Evolutionary conservation across 1,140 invertebrate species (phyloP), one percentile per base, ranked within the genome.

Genomic region (Penaeus vannamei): DNA sequence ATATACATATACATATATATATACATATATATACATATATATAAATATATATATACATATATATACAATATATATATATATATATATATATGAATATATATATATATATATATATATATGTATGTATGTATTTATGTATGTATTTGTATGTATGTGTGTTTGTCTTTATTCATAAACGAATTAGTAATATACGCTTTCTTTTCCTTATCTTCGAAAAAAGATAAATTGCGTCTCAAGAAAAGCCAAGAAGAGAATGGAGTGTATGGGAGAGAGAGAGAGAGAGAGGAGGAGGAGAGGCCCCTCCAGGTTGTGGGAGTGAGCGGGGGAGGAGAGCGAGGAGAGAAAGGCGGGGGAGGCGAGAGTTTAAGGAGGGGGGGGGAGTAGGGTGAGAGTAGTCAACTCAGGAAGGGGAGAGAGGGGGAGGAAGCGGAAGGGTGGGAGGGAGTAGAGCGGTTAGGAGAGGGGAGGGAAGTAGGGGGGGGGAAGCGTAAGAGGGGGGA

Each of bases 1-100:
- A 72, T 72, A 72, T 26, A 72, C n/a, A 72, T 72, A 72, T 26
- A 72, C n/a, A 72, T 72, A 72, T 26, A 72, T 72, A 72, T 72
- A 72, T 72, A 72, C n/a, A 72, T 72, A 72, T 72, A n/a, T 72
- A 23, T 72, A n/a, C n/a, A 72, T 72, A 26, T 17, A 72, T n/a
- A 72, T n/a, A n/a, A 1, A 72, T 72, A n/a, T 72, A 19, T n/a
- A 2, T 72, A n/a, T 72, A n/a, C n/a, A n/a, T 72, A n/a, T 72
- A 72, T 72, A 72, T 72, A 72, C n/a, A 72, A n/a, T n/a, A n/a
- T n/a, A n/a, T n/a, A 69, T 69, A 69, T 69, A 69, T 69, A 69
- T 5, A 8, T 69, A 69, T 69, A 69, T 69, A 69, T 69, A 69
- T 17, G 29, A 5, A 69, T 17, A 69, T 69, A 69, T 19, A 69